Evolutionary conservation across 35 echinoderm and acorn worm genomes (phyloP).

Genomic region (Eucidaris tribuloides): DNA sequence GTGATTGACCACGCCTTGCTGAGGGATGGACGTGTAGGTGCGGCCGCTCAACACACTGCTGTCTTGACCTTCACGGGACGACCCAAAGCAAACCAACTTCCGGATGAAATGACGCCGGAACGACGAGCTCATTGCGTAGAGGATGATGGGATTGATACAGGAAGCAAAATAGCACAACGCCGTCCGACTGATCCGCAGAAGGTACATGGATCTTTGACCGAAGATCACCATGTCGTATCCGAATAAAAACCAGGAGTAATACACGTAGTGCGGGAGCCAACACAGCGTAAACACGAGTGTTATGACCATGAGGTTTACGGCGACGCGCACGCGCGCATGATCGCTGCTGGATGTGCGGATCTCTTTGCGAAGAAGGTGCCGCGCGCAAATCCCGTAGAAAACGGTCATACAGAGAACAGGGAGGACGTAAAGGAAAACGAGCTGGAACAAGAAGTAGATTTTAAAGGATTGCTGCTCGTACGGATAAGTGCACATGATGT

Average conservation of each 20-base stretch:
- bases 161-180: conserved; percentile 13
- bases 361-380: conserved; percentile 12
- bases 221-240: not conserved
- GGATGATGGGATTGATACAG: conserved; percentile 22
- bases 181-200: not conserved
- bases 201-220: not conserved
- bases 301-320: conserved; percentile 17
- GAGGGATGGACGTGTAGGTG: not conserved
- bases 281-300: not conserved
- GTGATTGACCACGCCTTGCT: not conserved
- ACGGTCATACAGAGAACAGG: conserved; percentile 22
- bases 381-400: conserved; percentile 15
- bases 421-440: conserved; percentile 1
- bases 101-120: conserved; percentile 11
- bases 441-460: conserved; percentile 12
- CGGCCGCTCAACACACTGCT: not conserved
- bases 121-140: conserved; percentile 19
- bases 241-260: conserved; percentile 10
- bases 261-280: conserved; percentile 15
- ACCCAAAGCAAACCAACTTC: not conserved
- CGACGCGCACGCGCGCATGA: not conserved
- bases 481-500: not conserved
- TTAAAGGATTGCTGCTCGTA: conserved; percentile 10
- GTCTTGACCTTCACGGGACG: not conserved
- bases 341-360: conserved; percentile 3